Conservation (phyloP, 2,113 vertebrate genomes). For the Noctilio leporinus region DNA sequence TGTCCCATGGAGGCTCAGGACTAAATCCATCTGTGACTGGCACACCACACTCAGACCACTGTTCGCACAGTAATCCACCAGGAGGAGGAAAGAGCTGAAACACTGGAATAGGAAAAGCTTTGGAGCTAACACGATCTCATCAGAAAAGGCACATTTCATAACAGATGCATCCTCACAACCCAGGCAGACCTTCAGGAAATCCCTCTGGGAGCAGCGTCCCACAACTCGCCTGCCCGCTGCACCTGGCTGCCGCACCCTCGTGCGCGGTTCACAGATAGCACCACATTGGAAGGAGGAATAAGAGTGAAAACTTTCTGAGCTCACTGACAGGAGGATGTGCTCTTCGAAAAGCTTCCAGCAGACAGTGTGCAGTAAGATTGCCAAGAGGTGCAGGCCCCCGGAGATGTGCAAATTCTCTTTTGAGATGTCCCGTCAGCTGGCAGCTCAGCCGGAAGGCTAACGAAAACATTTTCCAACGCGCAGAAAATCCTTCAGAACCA, state of each 20-base stretch:
- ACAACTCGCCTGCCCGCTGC: constrained; percentile 12
- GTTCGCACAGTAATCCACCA: constrained; percentile 77
- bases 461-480: constrained; percentile 45
- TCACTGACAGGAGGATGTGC: constrained; percentile 78
- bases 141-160: constrained; percentile 89
- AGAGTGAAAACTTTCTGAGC: constrained; percentile 75
- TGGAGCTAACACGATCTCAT: constrained; percentile 82
- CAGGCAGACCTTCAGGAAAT: constrained; percentile 69
- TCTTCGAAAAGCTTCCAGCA: constrained; percentile 80
- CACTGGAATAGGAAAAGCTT: constrained; percentile 78
- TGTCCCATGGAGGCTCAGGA: constrained; percentile 81
- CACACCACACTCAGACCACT: constrained; percentile 76
- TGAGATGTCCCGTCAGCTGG: constrained; percentile 77
- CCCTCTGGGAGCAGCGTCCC: constrained; percentile 57
- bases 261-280: constrained; percentile 78
- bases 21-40: constrained; percentile 74
- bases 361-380: constrained; percentile 80
- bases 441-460: constrained; percentile 76
- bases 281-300: constrained; percentile 79
- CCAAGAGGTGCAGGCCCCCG: constrained; percentile 85
- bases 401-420: constrained; percentile 91
- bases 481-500: neutral
- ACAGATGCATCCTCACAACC: constrained; percentile 78
- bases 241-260: constrained; percentile 61
- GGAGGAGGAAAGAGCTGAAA: constrained; percentile 64